These are phyloP conservation scores for Cebus imitator DNA, from an alignment of 2,113 vertebrate genomes.

Conservation along the genomic window DNA sequence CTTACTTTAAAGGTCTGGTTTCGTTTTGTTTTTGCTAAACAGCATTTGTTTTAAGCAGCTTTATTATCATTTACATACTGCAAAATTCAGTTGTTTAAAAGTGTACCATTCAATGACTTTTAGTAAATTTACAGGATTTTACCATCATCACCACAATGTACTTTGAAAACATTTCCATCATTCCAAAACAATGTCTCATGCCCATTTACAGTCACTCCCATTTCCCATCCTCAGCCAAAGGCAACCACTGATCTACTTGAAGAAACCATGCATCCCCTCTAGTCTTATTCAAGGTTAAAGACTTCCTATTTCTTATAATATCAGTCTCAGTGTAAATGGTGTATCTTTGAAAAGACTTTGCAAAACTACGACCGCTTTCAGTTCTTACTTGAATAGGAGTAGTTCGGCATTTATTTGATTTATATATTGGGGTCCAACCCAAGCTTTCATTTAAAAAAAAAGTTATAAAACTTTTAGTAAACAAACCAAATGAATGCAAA, in stretches of 20 bases:
- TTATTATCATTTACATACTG: background rate
- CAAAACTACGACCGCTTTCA: background rate
- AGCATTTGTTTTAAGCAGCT: background rate
- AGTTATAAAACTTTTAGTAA: conserved; percentile 15
- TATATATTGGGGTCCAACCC: background rate
- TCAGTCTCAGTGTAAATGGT: background rate
- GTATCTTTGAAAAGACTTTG: background rate
- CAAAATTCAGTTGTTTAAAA: background rate
- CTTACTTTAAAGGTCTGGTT: background rate
- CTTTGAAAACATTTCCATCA: conserved; percentile 3
- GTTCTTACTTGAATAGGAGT: background rate
- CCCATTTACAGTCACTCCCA: background rate
- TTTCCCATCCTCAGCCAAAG: background rate
- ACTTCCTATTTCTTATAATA: background rate
- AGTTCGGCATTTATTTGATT: background rate
- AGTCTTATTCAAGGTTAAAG: background rate
- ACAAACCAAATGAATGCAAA: conserved; percentile 18
- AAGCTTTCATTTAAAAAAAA: conserved; percentile 7
- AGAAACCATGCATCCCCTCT: background rate
- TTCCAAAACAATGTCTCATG: background rate
- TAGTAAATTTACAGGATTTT: background rate
- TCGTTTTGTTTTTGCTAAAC: background rate
- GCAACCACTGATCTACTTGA: background rate
- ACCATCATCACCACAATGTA: background rate
- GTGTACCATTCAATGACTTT: background rate